These are phyloP conservation scores for Helleia helle DNA, from an alignment of 2,888 invertebrate species.

Conservation along the genomic window DNA sequence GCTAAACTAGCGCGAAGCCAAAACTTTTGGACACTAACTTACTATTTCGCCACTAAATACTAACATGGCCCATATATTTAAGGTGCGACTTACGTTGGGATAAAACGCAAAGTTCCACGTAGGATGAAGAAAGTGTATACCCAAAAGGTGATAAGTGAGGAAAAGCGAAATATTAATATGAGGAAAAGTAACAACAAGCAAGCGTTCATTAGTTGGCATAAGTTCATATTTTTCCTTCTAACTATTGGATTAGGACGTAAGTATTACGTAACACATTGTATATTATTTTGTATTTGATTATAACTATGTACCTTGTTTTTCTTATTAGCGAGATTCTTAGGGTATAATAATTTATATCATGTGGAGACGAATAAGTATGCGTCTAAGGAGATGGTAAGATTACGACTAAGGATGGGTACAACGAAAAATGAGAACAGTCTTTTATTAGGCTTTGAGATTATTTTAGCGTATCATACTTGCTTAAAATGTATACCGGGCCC, in stretches of 20 bases:
- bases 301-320: no score
- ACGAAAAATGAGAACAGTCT: no score
- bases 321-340: no score
- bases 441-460: no score
- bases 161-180: conserved; percentile 19
- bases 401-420: no score
- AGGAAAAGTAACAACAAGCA: conserved; percentile 33
- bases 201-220: conserved; percentile 25
- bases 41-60: conserved; percentile 4
- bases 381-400: no score
- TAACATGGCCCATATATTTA: conserved; percentile 26
- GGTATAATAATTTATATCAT: no score
- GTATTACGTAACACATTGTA: conserved; percentile 19
- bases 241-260: conserved; percentile 31
- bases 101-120: conserved; percentile 23
- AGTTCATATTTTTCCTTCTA: conserved; percentile 29
- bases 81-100: conserved; percentile 45
- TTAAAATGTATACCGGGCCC: no score
- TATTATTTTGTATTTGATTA: conserved; percentile 10
- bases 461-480: no score
- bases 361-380: no score
- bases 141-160: no score
- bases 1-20: conserved; percentile 21
- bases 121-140: no score
- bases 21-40: conserved; percentile 32